These are phyloP conservation scores for Euglossa dilemma DNA, from an alignment of 1,140 invertebrate species.

Conservation along the genomic window DNA sequence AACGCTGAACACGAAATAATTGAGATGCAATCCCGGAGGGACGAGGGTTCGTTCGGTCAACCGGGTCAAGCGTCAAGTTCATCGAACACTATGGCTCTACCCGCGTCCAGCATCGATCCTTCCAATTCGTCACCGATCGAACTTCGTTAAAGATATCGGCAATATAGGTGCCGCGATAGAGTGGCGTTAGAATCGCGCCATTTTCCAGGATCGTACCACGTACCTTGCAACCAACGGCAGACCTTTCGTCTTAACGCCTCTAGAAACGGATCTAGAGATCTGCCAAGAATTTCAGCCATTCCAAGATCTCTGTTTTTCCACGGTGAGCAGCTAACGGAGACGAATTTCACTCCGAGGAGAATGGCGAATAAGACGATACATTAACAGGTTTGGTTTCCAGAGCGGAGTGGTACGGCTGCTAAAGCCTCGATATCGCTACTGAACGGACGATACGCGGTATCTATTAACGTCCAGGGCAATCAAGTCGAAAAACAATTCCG, in stretches of 20 bases:
- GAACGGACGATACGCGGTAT: conserved; percentile 64
- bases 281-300: neutral
- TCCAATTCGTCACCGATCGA: neutral
- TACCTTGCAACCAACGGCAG: conserved; percentile 31
- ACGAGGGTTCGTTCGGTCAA: conserved; percentile 11
- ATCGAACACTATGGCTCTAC: conserved; percentile 4
- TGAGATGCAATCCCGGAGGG: conserved; percentile 70
- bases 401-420: neutral
- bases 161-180: neutral
- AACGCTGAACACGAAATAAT: conserved; percentile 73
- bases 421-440: neutral
- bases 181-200: neutral
- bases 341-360: conserved; percentile 2
- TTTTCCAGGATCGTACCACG: conserved; percentile 19
- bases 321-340: conserved; percentile 11
- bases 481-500: conserved; percentile 61
- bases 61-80: conserved; percentile 49
- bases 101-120: conserved; percentile 19
- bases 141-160: neutral
- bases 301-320: conserved; percentile 11
- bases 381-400: neutral
- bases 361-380: conserved; percentile 2
- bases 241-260: conserved; percentile 65
- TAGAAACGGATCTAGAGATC: conserved; percentile 65
- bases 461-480: conserved; percentile 62